Conservation (phyloP, 2,113 vertebrate species). For the Typhlomys cinereus region DNA sequence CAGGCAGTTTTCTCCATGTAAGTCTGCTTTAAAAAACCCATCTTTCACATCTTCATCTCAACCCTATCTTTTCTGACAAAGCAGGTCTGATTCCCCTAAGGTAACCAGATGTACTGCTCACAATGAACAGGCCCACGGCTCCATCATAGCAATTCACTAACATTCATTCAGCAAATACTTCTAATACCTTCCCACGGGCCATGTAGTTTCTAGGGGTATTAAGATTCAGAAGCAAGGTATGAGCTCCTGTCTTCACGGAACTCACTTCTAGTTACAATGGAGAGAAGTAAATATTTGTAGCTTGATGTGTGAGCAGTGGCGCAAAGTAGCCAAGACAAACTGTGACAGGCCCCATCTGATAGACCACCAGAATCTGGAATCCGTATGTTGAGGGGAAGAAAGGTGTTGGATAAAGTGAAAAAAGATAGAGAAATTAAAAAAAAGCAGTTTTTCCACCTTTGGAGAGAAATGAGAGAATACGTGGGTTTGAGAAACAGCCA, state of each 20-base stretch:
- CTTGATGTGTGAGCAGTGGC: rapidly evolving
- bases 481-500: not conserved
- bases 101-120: not conserved
- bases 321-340: not conserved
- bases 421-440: not conserved
- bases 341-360: too few relatives aligned
- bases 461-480: not conserved
- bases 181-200: not conserved
- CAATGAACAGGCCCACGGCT: not conserved
- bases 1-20: not conserved
- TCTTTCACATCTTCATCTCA: not conserved
- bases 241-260: not conserved
- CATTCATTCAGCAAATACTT: not conserved
- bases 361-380: not conserved
- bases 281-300: not conserved
- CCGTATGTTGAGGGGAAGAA: not conserved
- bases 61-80: not conserved
- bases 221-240: not conserved
- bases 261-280: not conserved
- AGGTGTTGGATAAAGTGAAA: not conserved
- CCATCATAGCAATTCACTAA: not conserved
- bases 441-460: not conserved
- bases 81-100: not conserved
- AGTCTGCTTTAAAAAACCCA: not conserved
- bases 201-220: not conserved